These are phyloP conservation scores for Benitochromis conjunctus DNA, from an alignment of 2,113 vertebrate genomes.

Conservation along the genomic window DNA sequence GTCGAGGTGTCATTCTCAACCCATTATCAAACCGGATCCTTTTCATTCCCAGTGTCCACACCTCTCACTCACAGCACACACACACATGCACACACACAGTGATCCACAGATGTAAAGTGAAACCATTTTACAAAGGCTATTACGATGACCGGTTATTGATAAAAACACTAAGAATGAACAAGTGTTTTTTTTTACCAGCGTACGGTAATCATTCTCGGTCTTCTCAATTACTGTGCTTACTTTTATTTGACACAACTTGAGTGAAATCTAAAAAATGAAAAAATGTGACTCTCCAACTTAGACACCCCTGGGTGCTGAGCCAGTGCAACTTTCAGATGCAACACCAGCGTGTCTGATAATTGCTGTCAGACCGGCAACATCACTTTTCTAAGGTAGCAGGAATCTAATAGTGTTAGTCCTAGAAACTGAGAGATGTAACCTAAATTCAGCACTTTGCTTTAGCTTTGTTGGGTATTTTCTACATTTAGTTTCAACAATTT, in stretches of 20 bases:
- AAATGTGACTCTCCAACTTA: background rate
- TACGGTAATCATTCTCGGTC: background rate
- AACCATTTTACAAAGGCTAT: background rate
- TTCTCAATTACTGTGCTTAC: background rate
- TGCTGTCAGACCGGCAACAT: slow-evolving; percentile 37
- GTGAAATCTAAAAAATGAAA: background rate
- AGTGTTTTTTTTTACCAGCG: background rate
- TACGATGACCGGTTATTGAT: background rate
- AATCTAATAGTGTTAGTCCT: background rate
- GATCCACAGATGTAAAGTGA: background rate
- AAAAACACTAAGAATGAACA: background rate
- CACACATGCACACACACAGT: background rate
- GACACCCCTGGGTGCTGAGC: slow-evolving; percentile 18
- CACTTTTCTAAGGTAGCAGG: slow-evolving; percentile 13
- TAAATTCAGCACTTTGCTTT: background rate
- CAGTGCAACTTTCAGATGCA: slow-evolving; percentile 27
- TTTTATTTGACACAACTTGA: background rate
- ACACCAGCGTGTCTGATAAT: slow-evolving; percentile 45
- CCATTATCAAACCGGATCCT: slow-evolving; percentile 52
- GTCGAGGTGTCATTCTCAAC: slow-evolving; percentile 51
- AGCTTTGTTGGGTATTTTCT: background rate
- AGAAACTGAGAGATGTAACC: background rate
- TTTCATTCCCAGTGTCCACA: slow-evolving; percentile 39
- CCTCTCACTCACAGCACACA: background rate
- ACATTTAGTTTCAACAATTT: background rate